These are phyloP conservation scores for Esox niger DNA, from an alignment of 2,113 vertebrate species.

Conservation along the genomic window DNA sequence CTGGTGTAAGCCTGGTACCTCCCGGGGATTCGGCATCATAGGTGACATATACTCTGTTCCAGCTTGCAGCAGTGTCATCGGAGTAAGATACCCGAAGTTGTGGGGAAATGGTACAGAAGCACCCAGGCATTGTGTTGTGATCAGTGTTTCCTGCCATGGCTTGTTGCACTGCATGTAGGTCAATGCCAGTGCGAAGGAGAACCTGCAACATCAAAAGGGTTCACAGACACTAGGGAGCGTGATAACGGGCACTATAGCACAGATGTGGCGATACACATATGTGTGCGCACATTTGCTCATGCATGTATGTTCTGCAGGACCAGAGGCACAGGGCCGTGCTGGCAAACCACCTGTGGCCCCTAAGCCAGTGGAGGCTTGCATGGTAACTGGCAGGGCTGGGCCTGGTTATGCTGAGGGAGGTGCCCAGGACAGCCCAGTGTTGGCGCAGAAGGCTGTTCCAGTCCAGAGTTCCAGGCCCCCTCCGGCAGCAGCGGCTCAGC, in stretches of 20 bases:
- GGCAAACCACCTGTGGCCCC: slow-evolving; percentile 65
- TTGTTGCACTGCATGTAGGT: slow-evolving; percentile 61
- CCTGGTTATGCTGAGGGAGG: slow-evolving; percentile 44
- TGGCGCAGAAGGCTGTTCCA: slow-evolving; percentile 75
- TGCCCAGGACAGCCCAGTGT: slow-evolving; percentile 60
- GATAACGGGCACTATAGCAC: slow-evolving; percentile 48
- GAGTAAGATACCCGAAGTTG: slow-evolving; percentile 19
- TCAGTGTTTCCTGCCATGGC: slow-evolving; percentile 31
- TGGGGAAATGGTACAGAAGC: neutral
- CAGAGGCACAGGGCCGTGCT: slow-evolving; percentile 47
- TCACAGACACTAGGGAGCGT: slow-evolving; percentile 41
- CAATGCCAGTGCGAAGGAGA: slow-evolving; percentile 56
- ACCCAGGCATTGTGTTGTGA: neutral
- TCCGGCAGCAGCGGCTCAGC: slow-evolving; percentile 53
- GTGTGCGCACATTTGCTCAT: slow-evolving; percentile 27
- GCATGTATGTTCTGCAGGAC: slow-evolving; percentile 27
- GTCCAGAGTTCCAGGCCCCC: slow-evolving; percentile 72
- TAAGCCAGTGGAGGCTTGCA: slow-evolving; percentile 57
- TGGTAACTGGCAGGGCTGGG: slow-evolving; percentile 48
- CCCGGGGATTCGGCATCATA: slow-evolving; percentile 40
- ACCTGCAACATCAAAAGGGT: slow-evolving; percentile 59
- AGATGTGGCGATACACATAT: slow-evolving; percentile 20
- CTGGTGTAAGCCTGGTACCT: slow-evolving; percentile 49
- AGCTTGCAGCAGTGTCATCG: slow-evolving; percentile 34
- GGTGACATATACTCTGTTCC: slow-evolving; percentile 32